Evolutionary conservation across 2,888 invertebrate genomes (phyloP).

Genomic region (Drosophila macrospina): DNA sequence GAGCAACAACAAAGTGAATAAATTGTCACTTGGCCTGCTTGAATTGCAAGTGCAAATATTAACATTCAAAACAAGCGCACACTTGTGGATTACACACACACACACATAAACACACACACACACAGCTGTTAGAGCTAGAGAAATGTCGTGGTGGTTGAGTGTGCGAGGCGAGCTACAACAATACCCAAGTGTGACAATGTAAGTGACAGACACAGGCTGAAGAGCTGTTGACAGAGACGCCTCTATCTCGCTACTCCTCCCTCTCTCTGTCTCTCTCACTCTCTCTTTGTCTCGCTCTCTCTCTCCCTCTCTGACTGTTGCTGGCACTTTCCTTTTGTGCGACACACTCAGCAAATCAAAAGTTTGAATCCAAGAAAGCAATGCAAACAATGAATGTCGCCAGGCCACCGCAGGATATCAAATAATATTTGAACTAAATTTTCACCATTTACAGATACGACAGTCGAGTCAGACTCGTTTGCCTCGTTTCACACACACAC

Average conservation of each 20-base stretch:
- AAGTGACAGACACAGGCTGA: constrained; percentile 61
- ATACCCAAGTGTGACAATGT: constrained; percentile 76
- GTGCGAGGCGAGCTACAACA: constrained; percentile 41
- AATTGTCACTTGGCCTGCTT: constrained; percentile 77
- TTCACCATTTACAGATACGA: constrained; percentile 25
- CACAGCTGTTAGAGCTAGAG: constrained; percentile 3
- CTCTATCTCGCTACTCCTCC: too few relatives aligned
- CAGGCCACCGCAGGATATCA: constrained; percentile 76
- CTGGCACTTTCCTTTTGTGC: constrained; percentile 45
- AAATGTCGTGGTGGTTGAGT: constrained; percentile 10
- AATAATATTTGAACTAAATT: constrained; percentile 75
- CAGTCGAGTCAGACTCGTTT: too few relatives aligned
- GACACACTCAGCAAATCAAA: constrained; percentile 62
- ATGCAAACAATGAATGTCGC: constrained; percentile 73
- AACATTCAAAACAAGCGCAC: constrained; percentile 79
- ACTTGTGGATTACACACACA: constrained; percentile 67
- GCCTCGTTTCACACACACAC: neutral
- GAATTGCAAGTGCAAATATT: constrained; percentile 78
- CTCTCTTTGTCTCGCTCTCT: constrained; percentile 13
- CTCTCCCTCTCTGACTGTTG: constrained; percentile 25
- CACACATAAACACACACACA: constrained; percentile 3
- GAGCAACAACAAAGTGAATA: constrained; percentile 66
- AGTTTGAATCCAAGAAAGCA: constrained; percentile 62
- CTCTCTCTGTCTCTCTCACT: constrained; percentile 38
- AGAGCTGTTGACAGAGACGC: constrained; percentile 56